A percentile compares a stretch with the other conserved stretches of the same genome.
Conservation (phyloP, 2,888 invertebrate species). For the Chrysolina americana region DNA sequence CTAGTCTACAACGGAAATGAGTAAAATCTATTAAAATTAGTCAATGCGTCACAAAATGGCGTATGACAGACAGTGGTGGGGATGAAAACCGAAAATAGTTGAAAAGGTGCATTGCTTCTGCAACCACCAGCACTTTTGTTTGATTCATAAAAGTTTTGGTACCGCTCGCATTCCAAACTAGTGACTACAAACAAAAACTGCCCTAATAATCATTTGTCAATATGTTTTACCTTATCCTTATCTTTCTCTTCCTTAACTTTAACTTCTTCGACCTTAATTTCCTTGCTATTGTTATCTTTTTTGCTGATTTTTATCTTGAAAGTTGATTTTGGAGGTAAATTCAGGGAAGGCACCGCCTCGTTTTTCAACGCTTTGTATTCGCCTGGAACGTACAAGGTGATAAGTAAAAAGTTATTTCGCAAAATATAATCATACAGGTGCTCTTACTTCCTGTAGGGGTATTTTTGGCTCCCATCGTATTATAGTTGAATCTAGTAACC, state of each 20-base stretch:
- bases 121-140: neutral
- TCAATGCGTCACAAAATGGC: conserved; percentile 33
- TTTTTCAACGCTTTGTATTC: conserved; percentile 48
- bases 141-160: conserved; percentile 7
- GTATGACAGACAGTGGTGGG: conserved; percentile 27
- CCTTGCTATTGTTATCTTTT: conserved; percentile 47
- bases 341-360: conserved; percentile 46
- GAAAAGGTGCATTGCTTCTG: neutral
- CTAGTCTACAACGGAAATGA: neutral
- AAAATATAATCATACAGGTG: conserved; percentile 41
- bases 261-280: conserved; percentile 49
- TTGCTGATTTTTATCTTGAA: conserved; percentile 52
- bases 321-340: conserved; percentile 48
- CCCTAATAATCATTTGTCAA: neutral
- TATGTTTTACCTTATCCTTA: conserved; percentile 35
- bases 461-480: conserved; percentile 39
- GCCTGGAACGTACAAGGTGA: conserved; percentile 49
- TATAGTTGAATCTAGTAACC: conserved; percentile 44
- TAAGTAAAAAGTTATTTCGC: conserved; percentile 27
- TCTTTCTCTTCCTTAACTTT: conserved; percentile 41
- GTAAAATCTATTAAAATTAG: neutral
- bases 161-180: conserved; percentile 20
- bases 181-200: neutral
- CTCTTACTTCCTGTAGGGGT: conserved; percentile 43
- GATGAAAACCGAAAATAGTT: neutral